phyloP scores from a whole-genome alignment of 2,888 invertebrate species.

The Lochmaea capreae region DNA sequence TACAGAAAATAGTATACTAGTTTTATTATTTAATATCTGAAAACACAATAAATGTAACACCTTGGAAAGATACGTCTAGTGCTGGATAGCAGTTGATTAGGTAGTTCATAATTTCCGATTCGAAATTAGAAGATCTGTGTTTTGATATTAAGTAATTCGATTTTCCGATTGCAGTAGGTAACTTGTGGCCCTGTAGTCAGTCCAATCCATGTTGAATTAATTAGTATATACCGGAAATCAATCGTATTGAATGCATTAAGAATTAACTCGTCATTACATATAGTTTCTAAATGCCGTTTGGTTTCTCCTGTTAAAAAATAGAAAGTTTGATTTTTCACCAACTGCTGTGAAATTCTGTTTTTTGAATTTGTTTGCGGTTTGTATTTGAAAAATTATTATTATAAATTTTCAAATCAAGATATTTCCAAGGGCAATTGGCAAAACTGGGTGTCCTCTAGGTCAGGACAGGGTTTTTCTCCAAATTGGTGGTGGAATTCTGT shows the following conservation, averaged over 20 bases:
- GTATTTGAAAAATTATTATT: too few species aligned
- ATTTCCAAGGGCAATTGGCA: too few species aligned
- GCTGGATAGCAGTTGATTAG: background rate
- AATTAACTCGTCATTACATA: background rate
- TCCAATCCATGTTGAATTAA: slow-evolving; percentile 3
- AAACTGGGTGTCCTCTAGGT: too few species aligned
- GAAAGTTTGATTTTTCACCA: too few species aligned
- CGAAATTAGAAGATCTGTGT: slow-evolving; percentile 10
- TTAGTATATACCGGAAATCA: background rate
- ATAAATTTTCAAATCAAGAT: too few species aligned
- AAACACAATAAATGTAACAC: too few species aligned
- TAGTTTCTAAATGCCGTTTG: background rate
- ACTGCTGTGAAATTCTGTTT: too few species aligned
- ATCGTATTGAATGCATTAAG: background rate
- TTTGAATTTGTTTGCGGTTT: too few species aligned
- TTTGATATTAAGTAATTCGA: slow-evolving; percentile 5
- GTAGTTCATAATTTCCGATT: slow-evolving; percentile 14
- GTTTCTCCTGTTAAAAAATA: background rate
- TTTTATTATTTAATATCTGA: too few species aligned
- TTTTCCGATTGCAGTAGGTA: background rate
- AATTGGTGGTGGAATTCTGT: too few species aligned
- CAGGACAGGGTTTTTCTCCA: too few species aligned
- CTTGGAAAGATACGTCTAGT: background rate
- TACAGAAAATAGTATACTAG: too few species aligned
- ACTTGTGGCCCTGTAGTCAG: slow-evolving; percentile 4